A percentile compares a stretch with the other conserved stretches of the same genome.
Evolutionary conservation across 2,113 vertebrate genomes (phyloP).

Genomic region (Oreochromis tanganicae): DNA sequence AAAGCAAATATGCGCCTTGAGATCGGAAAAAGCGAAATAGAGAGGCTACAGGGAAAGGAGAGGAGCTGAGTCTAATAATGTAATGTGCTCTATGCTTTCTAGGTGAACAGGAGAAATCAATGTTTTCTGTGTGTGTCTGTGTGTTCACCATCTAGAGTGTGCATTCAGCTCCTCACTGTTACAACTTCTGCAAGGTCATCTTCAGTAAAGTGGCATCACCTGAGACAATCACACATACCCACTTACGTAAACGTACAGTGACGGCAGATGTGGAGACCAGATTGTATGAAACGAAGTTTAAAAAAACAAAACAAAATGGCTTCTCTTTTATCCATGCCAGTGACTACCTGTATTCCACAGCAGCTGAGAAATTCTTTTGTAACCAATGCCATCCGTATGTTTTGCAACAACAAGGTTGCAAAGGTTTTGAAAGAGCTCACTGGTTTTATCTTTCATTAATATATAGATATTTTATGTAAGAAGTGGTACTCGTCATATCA

Average conservation of each 20-base stretch:
- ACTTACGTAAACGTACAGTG: not conserved
- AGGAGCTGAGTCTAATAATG: not conserved
- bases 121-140: not conserved
- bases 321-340: not conserved
- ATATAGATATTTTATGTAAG: not conserved
- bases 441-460: not conserved
- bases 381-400: not conserved
- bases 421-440: not conserved
- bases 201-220: slow-evolving; percentile 18
- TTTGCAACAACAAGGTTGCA: not conserved
- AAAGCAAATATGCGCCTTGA: not conserved
- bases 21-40: not conserved
- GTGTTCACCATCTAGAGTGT: slow-evolving; percentile 24
- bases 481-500: not conserved
- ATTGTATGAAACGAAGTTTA: not conserved
- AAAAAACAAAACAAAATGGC: not conserved
- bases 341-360: not conserved
- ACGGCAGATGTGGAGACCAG: not conserved
- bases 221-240: slow-evolving; percentile 11
- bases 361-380: not conserved
- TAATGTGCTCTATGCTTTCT: slow-evolving; percentile 19
- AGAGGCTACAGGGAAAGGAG: not conserved
- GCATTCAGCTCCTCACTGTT: slow-evolving; percentile 8
- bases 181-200: slow-evolving; percentile 41
- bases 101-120: slow-evolving; percentile 21